phyloP scores from a whole-genome alignment of 2,113 vertebrate genomes.

The Fulmarus glacialis region DNA sequence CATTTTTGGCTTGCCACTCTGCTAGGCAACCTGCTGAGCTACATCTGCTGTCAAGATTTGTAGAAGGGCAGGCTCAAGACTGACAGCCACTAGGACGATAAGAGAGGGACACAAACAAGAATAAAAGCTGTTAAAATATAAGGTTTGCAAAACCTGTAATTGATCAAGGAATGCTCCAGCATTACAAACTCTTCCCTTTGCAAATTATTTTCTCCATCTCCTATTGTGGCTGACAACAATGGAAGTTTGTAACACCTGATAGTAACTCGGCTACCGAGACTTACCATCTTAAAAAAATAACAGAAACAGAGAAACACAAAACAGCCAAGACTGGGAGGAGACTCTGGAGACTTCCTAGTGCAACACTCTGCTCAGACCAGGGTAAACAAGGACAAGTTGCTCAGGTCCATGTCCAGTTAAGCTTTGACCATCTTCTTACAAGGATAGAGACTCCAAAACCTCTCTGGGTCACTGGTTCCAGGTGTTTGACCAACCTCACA shows the following conservation, averaged over 20 bases:
- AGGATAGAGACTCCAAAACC: not conserved
- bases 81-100: not conserved
- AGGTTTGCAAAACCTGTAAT: not conserved
- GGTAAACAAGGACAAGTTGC: not conserved
- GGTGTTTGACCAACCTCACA: not conserved
- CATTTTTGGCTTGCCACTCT: not conserved
- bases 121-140: not conserved
- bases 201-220: not conserved
- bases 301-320: not conserved
- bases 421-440: not conserved
- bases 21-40: not conserved
- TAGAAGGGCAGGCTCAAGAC: not conserved
- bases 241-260: not conserved
- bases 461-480: not conserved
- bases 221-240: not conserved
- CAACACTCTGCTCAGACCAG: not conserved
- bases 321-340: not conserved
- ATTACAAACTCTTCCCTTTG: not conserved
- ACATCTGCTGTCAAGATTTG: not conserved
- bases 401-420: not conserved
- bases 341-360: not conserved
- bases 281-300: not conserved
- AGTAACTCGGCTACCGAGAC: not conserved
- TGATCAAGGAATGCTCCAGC: not conserved
- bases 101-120: not conserved